Base-by-base conservation (phyloP, 1,140 invertebrate genomes). In the Aleiodes sp. region DNA sequence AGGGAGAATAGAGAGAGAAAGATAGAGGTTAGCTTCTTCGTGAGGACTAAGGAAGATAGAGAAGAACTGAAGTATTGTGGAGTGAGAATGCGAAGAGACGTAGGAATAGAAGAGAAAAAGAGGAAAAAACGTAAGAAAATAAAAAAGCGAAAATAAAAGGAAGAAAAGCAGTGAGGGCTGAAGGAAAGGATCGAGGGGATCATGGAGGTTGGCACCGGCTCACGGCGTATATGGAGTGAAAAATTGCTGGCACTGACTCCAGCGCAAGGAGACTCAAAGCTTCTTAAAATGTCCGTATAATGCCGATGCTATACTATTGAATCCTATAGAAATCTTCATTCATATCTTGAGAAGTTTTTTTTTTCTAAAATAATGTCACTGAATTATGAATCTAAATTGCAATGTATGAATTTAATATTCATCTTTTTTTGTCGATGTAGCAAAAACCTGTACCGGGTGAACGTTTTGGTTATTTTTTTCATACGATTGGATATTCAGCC, bases 161-260 rank as follows among this genome's bases (percentile, higher is more conserved):
- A 16, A 73, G 60, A 59, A 26, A 65, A 29, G 65, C 43, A 57
- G 37, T 63, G 59, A 62, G 35, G 56, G 33, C 33, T 26, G 21
- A 67, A 72, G 70, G 43, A 71, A 73, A 75, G 71, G 59, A 69
- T 73, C 56, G 66, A 75, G 57, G 59, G 67, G 62, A 72, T 69
- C 63, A 72, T 68, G 24, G 41, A 43, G 65, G 65, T 29, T 39
- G 14, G 57, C 33, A 56, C 21, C 26, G 56, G 37, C 70, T 69
- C 66, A 69, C 62, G 31, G 43, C 63, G 65, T 70, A 73, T 70
- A 69, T 67, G 67, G 71, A 73, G 59, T 73, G 67, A 73, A 73
- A 73, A 73, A 73, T 73, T 73, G 71, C 71, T 60, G 67, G 63
- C 56, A 70, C 71, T 29, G 33, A 60, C 57, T 69, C 24, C 61